Evolutionary conservation across 2,888 invertebrate genomes (phyloP), one percentile per base, ranked within the genome.

Genomic region (Scrobipalpa atriplicella): DNA sequence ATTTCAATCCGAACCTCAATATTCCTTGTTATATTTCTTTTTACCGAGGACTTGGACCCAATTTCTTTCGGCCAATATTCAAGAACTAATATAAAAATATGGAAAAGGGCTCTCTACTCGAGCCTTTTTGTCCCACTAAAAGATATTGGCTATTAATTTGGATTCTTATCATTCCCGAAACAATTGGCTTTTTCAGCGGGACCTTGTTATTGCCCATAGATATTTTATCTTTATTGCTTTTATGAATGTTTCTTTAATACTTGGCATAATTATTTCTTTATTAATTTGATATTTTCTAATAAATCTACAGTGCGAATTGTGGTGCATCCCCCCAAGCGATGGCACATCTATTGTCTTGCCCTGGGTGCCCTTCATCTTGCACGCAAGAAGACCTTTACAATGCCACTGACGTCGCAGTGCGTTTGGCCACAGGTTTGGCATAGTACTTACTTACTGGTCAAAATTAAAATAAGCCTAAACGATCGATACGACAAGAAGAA

Each of bases 41-140:
- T 77, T 75, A 29, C 76, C 70, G 70, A 71, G 66, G 73, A 77
- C 73, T 74, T 73, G 65, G 66, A 66, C 74, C 76, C 80, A 81
- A 83, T 83, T 81, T 78, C 63, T 72, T 75, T 75, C 75, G 76
- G 70, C 79, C 80, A 81, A 84, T 82, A 82, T 83, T 83, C 78
- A 78, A 79, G 78, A 73, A 77, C 80, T 80, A 85, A 83, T 84
- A 83, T 78, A 81, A 82, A 83, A 82, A 82, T 84, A 84, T 81
- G 75, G 76, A 68, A 73, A 74, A 75, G 72, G 67, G 71, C 71
- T 73, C 76, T 72, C 72, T 61, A 69, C 69, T 71, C 65, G 71
- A 71, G 69, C 73, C 70, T 70, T 78, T 70, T 75, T 77, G 80
- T 79, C 78, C 78, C 70, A 76, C 78, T 72, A 71, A 78, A 77